Conservation (phyloP, 2,888 invertebrate genomes). For the Cryptophagus acutangulus region DNA sequence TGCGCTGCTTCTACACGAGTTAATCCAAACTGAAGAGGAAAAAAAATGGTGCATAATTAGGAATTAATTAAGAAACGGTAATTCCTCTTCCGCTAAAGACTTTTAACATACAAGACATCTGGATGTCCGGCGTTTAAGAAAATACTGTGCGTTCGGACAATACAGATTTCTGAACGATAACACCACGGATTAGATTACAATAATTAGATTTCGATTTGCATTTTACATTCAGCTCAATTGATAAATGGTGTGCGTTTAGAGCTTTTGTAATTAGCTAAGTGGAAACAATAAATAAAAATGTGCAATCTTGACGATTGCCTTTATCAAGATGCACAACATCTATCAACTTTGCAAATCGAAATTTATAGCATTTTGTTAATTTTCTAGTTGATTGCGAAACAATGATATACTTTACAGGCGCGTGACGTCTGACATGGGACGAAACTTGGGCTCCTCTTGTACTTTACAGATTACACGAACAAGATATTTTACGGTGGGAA, state of each 20-base stretch:
- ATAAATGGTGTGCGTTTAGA: no score
- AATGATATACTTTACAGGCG: conserved; percentile 28
- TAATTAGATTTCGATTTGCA: conserved; percentile 13
- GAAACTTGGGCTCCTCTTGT: conserved; percentile 32
- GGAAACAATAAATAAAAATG: no score
- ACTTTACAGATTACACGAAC: conserved; percentile 24
- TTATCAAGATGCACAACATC: no score
- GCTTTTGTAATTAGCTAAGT: no score
- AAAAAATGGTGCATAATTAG: background rate
- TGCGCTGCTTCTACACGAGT: conserved; percentile 1
- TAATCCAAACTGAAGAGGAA: no score
- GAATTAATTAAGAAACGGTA: conserved; percentile 4
- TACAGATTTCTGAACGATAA: conserved; percentile 13
- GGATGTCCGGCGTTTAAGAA: conserved; percentile 3
- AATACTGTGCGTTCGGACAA: conserved; percentile 12
- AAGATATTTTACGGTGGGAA: conserved; percentile 34
- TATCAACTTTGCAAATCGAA: no score
- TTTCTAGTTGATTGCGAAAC: conserved; percentile 32
- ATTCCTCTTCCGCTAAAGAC: conserved; percentile 3
- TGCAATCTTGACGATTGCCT: no score
- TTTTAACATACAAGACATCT: no score
- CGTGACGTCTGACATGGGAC: conserved; percentile 35
- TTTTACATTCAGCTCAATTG: no score
- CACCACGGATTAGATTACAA: conserved; percentile 11
- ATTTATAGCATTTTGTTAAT: conserved; percentile 36